These are phyloP conservation scores for Tetraneura akinire DNA, from an alignment of 1,140 invertebrate species.

Conservation along the genomic window DNA sequence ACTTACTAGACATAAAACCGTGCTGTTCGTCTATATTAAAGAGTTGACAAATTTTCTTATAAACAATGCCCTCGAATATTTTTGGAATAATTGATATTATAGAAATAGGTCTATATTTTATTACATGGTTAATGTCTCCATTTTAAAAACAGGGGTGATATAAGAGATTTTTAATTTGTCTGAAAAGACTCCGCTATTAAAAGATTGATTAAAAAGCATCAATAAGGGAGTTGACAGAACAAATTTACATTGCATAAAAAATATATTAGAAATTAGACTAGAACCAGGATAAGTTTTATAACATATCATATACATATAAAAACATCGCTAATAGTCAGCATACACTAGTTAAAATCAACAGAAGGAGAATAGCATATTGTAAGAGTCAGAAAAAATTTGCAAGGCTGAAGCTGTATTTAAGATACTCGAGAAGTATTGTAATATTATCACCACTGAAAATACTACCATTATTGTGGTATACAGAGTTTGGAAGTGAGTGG, in stretches of 20 bases:
- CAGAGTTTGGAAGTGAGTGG: conserved; percentile 14
- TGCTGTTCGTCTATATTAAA: no score
- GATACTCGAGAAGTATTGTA: conserved; percentile 17
- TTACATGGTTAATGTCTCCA: no score
- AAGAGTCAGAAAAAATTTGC: background rate
- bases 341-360: conserved; percentile 34
- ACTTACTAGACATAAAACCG: no score
- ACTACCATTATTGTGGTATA: conserved; percentile 17
- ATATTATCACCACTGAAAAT: conserved; percentile 18
- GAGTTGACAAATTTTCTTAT: no score
- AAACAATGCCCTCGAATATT: no score
- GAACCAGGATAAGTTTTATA: conserved; percentile 31
- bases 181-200: no score
- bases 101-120: no score
- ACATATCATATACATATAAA: background rate
- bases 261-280: conserved; percentile 54
- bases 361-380: conserved; percentile 12
- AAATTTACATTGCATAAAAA: conserved; percentile 39
- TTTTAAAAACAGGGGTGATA: no score
- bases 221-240: conserved; percentile 31
- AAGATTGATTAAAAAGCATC: no score
- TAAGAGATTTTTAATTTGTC: no score
- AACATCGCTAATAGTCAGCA: background rate
- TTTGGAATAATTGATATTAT: no score
- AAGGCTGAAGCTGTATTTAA: background rate